These are phyloP conservation scores for Trigoniulus corallinus DNA, from an alignment of 1,140 invertebrate genomes.

Conservation along the genomic window DNA sequence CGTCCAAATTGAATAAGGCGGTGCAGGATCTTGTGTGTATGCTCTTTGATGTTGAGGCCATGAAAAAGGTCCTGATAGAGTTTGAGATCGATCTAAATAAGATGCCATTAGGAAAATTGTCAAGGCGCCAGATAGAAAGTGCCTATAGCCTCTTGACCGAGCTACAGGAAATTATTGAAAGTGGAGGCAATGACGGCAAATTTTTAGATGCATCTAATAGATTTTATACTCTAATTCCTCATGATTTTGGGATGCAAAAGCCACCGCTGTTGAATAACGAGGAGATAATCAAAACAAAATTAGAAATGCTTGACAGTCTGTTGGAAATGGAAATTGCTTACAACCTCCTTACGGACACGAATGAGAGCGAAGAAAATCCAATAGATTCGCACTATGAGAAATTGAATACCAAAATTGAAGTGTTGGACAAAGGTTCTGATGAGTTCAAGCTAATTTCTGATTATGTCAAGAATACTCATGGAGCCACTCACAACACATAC, in stretches of 20 bases:
- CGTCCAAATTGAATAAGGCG: slow-evolving; percentile 49
- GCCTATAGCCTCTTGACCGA: slow-evolving; percentile 70
- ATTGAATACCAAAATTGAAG: slow-evolving; percentile 61
- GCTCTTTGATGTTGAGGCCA: slow-evolving; percentile 79
- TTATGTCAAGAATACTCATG: slow-evolving; percentile 79
- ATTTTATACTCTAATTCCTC: slow-evolving; percentile 89
- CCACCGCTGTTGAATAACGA: slow-evolving; percentile 60
- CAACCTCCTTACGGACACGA: slow-evolving; percentile 48
- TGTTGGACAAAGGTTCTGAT: slow-evolving; percentile 44
- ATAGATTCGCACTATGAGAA: slow-evolving; percentile 81
- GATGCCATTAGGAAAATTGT: slow-evolving; percentile 94
- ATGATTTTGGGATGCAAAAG: slow-evolving; percentile 73
- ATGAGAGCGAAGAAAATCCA: slow-evolving; percentile 35
- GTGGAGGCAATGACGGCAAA: slow-evolving; percentile 28
- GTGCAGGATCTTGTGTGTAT: slow-evolving; percentile 68
- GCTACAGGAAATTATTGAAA: slow-evolving; percentile 36
- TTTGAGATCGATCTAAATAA: slow-evolving; percentile 94
- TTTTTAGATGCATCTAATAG: slow-evolving; percentile 74
- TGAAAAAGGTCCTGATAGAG: slow-evolving; percentile 84
- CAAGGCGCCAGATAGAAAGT: slow-evolving; percentile 69
- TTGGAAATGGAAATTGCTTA: slow-evolving; percentile 92
- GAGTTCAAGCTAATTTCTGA: slow-evolving; percentile 58
- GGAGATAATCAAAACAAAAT: slow-evolving; percentile 65
- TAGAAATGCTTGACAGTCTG: slow-evolving; percentile 79
- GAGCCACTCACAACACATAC: slow-evolving; percentile 58